Conservation (phyloP, 2,888 invertebrate genomes). For the Lissonota sp. region DNA sequence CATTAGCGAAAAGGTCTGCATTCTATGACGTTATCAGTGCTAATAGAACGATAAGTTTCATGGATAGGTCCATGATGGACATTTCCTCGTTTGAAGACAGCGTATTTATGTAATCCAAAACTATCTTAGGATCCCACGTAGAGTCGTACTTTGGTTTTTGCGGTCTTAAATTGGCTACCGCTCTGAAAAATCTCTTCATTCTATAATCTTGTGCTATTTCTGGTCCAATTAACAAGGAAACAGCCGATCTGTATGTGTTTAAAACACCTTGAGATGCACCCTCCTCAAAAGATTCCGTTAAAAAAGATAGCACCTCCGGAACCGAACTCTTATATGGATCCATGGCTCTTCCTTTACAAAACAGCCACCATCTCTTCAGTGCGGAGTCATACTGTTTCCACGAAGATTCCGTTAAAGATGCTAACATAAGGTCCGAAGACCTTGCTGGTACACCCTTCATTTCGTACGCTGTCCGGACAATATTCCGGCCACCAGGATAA, state of each 20-base stretch:
- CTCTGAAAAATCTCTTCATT: conserved; percentile 33
- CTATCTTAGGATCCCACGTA: conserved; percentile 67
- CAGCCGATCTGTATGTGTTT: conserved; percentile 50
- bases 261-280: conserved; percentile 44
- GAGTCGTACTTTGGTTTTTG: conserved; percentile 62
- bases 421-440: conserved; percentile 27
- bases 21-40: conserved; percentile 44
- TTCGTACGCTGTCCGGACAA: conserved; percentile 64
- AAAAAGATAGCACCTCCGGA: conserved; percentile 35
- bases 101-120: conserved; percentile 53
- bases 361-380: conserved; percentile 47
- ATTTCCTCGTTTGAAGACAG: conserved; percentile 29
- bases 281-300: conserved; percentile 42
- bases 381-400: conserved; percentile 48
- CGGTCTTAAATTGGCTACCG: conserved; percentile 10
- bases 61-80: conserved; percentile 17
- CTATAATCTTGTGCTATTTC: conserved; percentile 39
- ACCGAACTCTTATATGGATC: conserved; percentile 29
- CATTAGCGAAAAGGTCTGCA: conserved; percentile 27
- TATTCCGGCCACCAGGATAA: conserved; percentile 62
- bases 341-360: conserved; percentile 18
- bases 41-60: conserved; percentile 57
- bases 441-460: conserved; percentile 27
- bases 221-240: conserved; percentile 52
- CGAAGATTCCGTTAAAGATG: conserved; percentile 40